Evolutionary conservation across 2,797 vertebrate genomes (phyloP).

Genomic region (Sarcoramphus papa): DNA sequence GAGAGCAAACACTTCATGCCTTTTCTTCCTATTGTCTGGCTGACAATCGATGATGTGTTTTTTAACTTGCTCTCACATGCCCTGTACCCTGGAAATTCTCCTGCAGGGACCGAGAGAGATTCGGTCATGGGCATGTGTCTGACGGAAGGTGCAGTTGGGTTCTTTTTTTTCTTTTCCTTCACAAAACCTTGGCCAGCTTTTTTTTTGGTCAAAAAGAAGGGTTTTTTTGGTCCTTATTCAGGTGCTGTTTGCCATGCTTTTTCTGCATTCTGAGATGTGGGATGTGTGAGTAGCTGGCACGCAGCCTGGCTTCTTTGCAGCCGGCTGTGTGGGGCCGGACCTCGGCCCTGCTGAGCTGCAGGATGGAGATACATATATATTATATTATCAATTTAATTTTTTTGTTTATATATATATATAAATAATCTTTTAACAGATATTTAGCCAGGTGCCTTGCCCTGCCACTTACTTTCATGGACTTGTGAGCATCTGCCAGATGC

Average conservation of each 20-base stretch:
- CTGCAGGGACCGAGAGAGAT: neutral
- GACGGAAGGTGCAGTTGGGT: accelerated
- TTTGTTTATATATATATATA: neutral
- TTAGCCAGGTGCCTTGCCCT: neutral
- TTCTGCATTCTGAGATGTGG: neutral
- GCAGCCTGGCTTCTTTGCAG: neutral
- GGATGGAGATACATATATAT: neutral
- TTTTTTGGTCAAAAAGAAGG: neutral
- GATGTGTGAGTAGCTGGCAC: neutral
- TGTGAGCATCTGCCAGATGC: neutral
- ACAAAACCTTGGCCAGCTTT: neutral
- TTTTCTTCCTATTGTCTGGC: neutral
- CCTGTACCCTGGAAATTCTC: neutral
- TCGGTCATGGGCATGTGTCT: accelerated
- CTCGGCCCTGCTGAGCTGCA: neutral
- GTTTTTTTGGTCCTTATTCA: neutral
- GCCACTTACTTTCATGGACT: neutral
- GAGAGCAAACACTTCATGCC: neutral
- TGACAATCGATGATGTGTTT: neutral
- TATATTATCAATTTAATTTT: neutral
- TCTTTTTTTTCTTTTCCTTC: neutral
- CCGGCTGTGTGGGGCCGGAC: neutral
- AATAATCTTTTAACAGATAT: neutral
- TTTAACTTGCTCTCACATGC: neutral
- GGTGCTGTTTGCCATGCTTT: neutral